These are phyloP conservation scores for Dicaeum eximium DNA, from an alignment of 2,113 vertebrate species.

Conservation along the genomic window DNA sequence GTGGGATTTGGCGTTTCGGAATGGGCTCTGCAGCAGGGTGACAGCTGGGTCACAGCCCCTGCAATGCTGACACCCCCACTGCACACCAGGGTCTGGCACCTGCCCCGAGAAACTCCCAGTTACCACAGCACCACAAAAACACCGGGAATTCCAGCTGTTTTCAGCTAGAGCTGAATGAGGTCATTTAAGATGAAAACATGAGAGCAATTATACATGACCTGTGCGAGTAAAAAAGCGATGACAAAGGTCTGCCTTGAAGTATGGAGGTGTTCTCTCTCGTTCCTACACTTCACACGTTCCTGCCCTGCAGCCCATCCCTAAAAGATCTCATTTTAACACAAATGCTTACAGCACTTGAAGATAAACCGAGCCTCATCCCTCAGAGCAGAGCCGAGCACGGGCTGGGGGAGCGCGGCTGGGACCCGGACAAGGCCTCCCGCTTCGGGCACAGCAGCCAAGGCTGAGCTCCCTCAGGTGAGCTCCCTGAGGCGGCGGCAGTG, in stretches of 20 bases:
- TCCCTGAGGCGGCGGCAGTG: rapidly evolving
- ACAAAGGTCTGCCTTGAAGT: not conserved
- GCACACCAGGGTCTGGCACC: not conserved
- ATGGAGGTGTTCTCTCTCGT: rapidly evolving
- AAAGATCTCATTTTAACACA: not conserved
- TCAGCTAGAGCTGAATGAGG: not conserved
- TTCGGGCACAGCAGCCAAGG: rapidly evolving
- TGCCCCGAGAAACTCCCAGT: not conserved
- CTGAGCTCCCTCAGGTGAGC: not conserved
- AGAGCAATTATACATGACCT: not conserved
- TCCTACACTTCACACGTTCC: not conserved
- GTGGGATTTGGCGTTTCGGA: not conserved
- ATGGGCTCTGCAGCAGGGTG: not conserved
- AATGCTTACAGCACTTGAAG: rapidly evolving
- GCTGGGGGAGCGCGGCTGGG: rapidly evolving
- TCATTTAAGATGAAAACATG: not conserved
- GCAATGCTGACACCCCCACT: not conserved
- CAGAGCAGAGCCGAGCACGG: no score
- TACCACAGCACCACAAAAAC: not conserved
- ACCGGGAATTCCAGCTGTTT: not conserved
- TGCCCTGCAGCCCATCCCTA: not conserved
- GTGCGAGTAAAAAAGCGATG: not conserved
- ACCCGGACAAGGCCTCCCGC: rapidly evolving
- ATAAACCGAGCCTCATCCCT: rapidly evolving
- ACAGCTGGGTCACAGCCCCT: not conserved